A percentile compares a stretch with the other conserved stretches of the same genome.
phyloP scores from a whole-genome alignment of 2,113 vertebrate species.

The Glaucidium brasilianum region DNA sequence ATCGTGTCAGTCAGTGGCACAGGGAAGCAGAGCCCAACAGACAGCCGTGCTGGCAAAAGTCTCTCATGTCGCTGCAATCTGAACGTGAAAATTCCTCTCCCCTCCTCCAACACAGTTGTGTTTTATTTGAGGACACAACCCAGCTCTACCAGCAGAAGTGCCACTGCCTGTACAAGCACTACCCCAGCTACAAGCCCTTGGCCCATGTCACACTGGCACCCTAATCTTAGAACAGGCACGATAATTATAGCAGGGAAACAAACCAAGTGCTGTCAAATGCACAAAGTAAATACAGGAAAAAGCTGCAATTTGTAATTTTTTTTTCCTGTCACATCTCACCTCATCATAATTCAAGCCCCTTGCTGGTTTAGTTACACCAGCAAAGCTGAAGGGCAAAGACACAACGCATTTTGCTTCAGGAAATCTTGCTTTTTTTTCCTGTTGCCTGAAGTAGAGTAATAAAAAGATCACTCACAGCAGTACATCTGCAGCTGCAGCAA shows the following conservation, averaged over 20 bases:
- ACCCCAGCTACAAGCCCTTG: neutral
- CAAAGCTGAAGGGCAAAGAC: neutral
- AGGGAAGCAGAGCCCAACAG: neutral
- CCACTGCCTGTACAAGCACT: neutral
- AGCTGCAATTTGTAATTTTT: neutral
- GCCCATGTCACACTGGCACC: neutral
- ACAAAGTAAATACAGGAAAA: neutral
- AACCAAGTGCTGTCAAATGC: neutral
- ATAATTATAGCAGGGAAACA: neutral
- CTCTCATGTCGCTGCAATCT: neutral
- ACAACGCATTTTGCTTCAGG: neutral
- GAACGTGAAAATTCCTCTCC: neutral
- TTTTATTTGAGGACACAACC: neutral
- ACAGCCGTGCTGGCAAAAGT: neutral
- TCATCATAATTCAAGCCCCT: neutral
- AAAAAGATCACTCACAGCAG: neutral
- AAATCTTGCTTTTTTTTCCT: neutral
- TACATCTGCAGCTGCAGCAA: neutral
- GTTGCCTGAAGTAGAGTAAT: neutral
- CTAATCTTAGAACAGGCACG: neutral
- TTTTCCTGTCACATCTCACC: neutral
- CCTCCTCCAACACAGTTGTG: neutral
- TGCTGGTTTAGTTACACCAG: neutral
- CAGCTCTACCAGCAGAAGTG: neutral
- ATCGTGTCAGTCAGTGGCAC: neutral